Evolutionary conservation across 2,113 vertebrate species (phyloP), one percentile per base, ranked within the genome.

Genomic region (Rhineura floridana): DNA sequence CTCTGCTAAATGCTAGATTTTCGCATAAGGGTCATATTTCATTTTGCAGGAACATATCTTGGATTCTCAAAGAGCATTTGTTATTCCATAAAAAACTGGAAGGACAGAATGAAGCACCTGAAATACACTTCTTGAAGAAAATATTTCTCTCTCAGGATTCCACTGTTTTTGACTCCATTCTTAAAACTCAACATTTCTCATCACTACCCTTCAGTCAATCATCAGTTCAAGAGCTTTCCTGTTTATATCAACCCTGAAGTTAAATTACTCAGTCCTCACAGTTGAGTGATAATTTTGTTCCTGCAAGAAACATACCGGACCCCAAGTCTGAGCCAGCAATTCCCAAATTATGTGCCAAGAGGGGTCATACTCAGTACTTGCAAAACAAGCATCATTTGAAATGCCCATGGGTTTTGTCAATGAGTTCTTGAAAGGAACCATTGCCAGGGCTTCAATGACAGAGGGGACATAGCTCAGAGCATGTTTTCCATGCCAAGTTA

Each of bases 31-130:
- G 65, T 36, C 25, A 46, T 55, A 87, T 82, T 4, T 50, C 30
- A 88, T 87, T 90, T 62, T 36, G 76, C 81, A 75, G 85, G 79
- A 79, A 55, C 48, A 76, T 25, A 39, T 21, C 69, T 0, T 83
- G 48, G 25, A 85, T 82, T 55, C 15, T 39, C 33, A 87, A 82
- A 88, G 92, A 91, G 83, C 13, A 77, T 67, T 72, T 85, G 33
- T 88, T 90, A 65, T 75, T 52, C 33, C 63, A 77, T 75, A 19
- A 44, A 83, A 91, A 90, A 81, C 46, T 21, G 10, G 86, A 85
- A 88, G 73, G 21, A 77, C 21, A 76, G 77, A 77, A 62, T 52
- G 69, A 59, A n/a, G 5, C 55, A 42, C 67, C 59, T 85, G 46
- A 88, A 80, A 9, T 62, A 33, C 3, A 3, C 62, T 21, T 87